Evolutionary conservation across 2,113 vertebrate genomes (phyloP).

Genomic region (Ariopsis seemanni): DNA sequence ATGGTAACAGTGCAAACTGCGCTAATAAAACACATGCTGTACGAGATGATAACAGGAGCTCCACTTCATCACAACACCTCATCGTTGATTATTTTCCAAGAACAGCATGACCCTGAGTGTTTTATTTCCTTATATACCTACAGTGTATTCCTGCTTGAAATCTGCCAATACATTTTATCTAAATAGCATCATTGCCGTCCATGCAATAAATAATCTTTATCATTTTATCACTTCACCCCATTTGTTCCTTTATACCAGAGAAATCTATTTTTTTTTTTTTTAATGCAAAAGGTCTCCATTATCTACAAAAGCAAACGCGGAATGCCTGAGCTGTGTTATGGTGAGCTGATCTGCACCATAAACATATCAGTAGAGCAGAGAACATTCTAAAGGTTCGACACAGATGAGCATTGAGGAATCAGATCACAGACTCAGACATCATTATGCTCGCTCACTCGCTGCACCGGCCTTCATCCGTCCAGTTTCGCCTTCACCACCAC

Average conservation of each 20-base stretch:
- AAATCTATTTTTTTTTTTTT: neutral
- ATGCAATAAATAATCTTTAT: neutral
- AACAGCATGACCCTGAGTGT: neutral
- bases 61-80: neutral
- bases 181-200: neutral
- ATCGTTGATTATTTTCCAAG: neutral
- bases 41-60: too few relatives aligned
- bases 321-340: too few relatives aligned
- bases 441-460: slow-evolving; percentile 4
- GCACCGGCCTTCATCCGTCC: slow-evolving; percentile 13
- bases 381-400: neutral
- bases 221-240: neutral
- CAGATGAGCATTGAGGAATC: neutral
- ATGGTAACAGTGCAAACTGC: neutral
- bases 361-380: neutral
- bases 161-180: neutral
- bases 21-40: neutral
- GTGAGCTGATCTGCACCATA: neutral
- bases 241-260: neutral
- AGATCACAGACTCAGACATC: neutral
- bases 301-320: neutral
- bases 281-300: neutral
- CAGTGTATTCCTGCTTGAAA: neutral
- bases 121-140: neutral
- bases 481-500: slow-evolving; percentile 14